A percentile compares a stretch with the other conserved stretches of the same genome.
These are phyloP conservation scores for Philopedon plagiatum DNA, from an alignment of 2,888 invertebrate genomes.

Conservation along the genomic window DNA sequence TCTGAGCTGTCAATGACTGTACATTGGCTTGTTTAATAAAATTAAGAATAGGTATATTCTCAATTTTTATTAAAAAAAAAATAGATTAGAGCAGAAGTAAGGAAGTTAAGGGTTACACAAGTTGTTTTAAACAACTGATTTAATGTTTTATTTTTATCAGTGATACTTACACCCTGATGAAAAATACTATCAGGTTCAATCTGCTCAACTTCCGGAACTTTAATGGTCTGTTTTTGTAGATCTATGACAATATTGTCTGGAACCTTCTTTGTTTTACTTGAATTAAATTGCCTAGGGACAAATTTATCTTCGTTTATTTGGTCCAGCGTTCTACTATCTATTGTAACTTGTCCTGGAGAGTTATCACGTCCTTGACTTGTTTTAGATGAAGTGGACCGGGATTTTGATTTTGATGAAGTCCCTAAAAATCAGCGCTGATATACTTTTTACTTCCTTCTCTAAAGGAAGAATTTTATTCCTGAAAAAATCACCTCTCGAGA, in stretches of 20 bases:
- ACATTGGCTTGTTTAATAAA: too few relatives aligned
- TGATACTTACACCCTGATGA: constrained; percentile 75
- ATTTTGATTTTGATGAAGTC: constrained; percentile 24
- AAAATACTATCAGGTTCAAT: constrained; percentile 76
- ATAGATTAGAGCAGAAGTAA: too few relatives aligned
- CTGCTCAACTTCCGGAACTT: constrained; percentile 74
- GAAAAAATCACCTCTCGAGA: too few relatives aligned
- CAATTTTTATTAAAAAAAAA: too few relatives aligned
- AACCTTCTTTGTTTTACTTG: constrained; percentile 71
- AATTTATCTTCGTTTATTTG: constrained; percentile 82
- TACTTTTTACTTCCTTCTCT: too few relatives aligned
- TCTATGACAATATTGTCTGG: constrained; percentile 82
- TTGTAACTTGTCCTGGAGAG: constrained; percentile 65
- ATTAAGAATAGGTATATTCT: too few relatives aligned
- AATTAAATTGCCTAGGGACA: constrained; percentile 72
- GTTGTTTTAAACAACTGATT: not conserved
- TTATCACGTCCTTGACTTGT: constrained; percentile 21
- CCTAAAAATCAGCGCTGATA: too few relatives aligned
- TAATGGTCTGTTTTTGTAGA: constrained; percentile 79
- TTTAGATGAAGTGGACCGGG: constrained; percentile 21
- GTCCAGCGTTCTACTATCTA: constrained; percentile 75
- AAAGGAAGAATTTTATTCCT: too few relatives aligned
- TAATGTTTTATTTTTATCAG: not conserved
- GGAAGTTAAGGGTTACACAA: too few relatives aligned
- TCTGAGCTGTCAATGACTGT: too few relatives aligned